Conservation (phyloP, 1,140 invertebrate genomes). For the Bombus affinis region DNA sequence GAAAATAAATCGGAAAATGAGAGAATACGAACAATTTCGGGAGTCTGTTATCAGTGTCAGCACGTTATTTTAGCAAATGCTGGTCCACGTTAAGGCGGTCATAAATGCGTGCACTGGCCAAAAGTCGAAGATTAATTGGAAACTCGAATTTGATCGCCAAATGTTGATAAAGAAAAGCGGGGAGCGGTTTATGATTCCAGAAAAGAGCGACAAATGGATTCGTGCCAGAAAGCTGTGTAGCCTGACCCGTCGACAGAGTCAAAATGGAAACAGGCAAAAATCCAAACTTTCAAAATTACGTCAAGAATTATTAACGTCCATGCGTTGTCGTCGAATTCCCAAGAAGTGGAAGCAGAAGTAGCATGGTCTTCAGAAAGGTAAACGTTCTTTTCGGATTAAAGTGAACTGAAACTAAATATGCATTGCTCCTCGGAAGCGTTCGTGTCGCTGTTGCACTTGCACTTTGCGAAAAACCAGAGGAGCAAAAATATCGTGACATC, state of each 20-base stretch:
- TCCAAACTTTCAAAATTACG: constrained; percentile 66
- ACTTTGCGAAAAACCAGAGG: no score
- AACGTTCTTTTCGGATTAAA: constrained; percentile 21
- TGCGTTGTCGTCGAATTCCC: constrained; percentile 21
- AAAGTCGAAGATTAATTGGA: constrained; percentile 57
- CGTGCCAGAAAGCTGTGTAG: constrained; percentile 61
- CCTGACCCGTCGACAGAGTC: constrained; percentile 33
- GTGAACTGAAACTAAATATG: constrained; percentile 15
- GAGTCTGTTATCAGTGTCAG: constrained; percentile 38
- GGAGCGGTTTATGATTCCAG: constrained; percentile 38
- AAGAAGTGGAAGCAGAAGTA: not conserved
- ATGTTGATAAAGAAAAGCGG: constrained; percentile 53
- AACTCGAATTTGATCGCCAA: constrained; percentile 64
- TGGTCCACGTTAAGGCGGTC: constrained; percentile 18
- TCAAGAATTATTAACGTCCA: constrained; percentile 9
- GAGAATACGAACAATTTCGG: not conserved
- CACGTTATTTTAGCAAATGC: constrained; percentile 35
- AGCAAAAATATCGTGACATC: no score
- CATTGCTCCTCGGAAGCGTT: no score
- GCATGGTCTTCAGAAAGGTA: constrained; percentile 39
- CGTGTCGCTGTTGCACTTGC: no score
- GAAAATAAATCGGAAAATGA: not conserved
- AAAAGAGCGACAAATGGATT: constrained; percentile 58
- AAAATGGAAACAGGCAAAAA: constrained; percentile 65
- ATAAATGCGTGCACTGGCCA: constrained; percentile 13